phyloP scores from a whole-genome alignment of 1,140 invertebrate genomes.

The Diuraphis noxia region DNA sequence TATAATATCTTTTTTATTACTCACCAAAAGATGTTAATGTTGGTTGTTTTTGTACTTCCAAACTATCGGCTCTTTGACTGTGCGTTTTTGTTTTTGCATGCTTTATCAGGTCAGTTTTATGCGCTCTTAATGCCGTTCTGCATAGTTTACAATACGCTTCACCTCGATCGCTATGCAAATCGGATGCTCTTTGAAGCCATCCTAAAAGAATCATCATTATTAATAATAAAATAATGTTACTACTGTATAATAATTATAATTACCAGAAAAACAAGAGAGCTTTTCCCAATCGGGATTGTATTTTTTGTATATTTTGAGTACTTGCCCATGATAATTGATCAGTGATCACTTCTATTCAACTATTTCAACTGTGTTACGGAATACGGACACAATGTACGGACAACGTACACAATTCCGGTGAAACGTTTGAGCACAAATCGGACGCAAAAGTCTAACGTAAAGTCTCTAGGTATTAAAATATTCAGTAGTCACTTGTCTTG shows the following conservation, averaged over 20 bases:
- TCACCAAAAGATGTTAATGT: slow-evolving; percentile 7
- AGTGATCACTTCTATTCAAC: too few relatives aligned
- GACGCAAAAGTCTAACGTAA: too few relatives aligned
- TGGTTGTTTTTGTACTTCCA: background rate
- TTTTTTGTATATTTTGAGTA: background rate
- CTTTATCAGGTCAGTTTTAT: background rate
- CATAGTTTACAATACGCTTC: background rate
- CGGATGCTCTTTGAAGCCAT: background rate
- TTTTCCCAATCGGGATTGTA: slow-evolving; percentile 6
- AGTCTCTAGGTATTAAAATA: too few relatives aligned
- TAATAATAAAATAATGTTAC: background rate
- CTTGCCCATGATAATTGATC: background rate
- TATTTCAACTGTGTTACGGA: background rate
- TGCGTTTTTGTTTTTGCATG: too few relatives aligned
- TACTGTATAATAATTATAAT: slow-evolving; percentile 1
- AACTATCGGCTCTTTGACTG: background rate
- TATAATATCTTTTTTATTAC: background rate
- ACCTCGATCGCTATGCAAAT: background rate
- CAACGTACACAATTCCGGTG: too few relatives aligned
- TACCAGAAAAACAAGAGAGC: background rate
- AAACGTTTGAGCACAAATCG: too few relatives aligned
- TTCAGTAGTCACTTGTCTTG: too few relatives aligned
- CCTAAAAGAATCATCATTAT: background rate
- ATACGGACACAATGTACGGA: too few relatives aligned
- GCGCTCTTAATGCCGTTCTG: background rate